Evolutionary conservation across 2,888 invertebrate species (phyloP).

Genomic region (Megalurothrips usitatus): DNA sequence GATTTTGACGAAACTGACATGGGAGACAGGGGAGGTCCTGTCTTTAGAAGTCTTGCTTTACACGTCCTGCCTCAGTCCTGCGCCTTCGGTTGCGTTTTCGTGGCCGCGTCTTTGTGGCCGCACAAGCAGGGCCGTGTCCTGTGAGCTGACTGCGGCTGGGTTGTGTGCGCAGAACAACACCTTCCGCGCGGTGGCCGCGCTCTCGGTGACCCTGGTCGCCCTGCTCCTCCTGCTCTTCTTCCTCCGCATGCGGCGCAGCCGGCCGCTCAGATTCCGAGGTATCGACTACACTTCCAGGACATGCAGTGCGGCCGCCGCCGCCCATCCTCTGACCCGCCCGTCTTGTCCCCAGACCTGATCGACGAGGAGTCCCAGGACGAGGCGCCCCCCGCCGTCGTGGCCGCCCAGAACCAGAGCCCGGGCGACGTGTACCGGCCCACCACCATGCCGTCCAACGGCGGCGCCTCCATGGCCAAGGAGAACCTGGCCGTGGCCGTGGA

Average conservation of each 20-base stretch:
- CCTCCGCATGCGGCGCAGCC: background rate
- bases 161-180: background rate
- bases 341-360: background rate
- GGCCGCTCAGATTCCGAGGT: slow-evolving; percentile 4
- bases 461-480: background rate
- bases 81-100: too few relatives aligned
- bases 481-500: slow-evolving; percentile 16
- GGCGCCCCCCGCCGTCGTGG: background rate
- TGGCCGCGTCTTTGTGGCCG: too few relatives aligned
- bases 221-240: slow-evolving; percentile 10
- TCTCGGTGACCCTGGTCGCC: background rate
- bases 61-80: too few relatives aligned
- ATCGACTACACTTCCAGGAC: too few relatives aligned
- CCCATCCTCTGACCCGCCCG: background rate
- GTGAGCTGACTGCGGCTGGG: too few relatives aligned
- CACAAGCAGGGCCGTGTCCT: too few relatives aligned
- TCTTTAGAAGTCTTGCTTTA: too few relatives aligned
- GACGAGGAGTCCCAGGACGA: slow-evolving; percentile 25
- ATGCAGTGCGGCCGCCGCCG: background rate
- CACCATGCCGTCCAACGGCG: background rate
- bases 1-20: too few relatives aligned
- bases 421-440: slow-evolving; percentile 14
- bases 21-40: too few relatives aligned
- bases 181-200: background rate
- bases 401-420: background rate